Evolutionary conservation across 2,113 vertebrate genomes (phyloP), one percentile per base, ranked within the genome.

Genomic region (Amphiprion percula): DNA sequence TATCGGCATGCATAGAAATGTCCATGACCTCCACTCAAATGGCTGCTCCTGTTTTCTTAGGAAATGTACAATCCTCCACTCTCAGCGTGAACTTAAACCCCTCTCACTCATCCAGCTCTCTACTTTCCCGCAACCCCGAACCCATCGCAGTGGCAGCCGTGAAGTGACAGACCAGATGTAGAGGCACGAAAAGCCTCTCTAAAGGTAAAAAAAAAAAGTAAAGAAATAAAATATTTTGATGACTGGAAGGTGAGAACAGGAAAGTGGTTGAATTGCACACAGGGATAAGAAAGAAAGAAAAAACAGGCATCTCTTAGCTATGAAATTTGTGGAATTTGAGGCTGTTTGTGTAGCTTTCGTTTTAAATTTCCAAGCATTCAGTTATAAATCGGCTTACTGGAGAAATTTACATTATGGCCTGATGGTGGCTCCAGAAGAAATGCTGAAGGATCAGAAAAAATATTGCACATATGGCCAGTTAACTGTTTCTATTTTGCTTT

Each of bases 11-110:
- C 80, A 85, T 77, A 63, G 88, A 85, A 88, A 89, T 81, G 86
- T 71, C 88, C 77, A 9, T 92, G 92, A 93, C 91, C 91, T 88
- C 84, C 91, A 91, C 92, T 92, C 87, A 88, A 87, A 91, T 87
- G 82, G 76, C 80, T 88, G 89, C 91, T 87, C 84, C 88, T 91
- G 92, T 92, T 93, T 92, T 93, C 92, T 93, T 93, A 92, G 89
- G 87, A 74, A 92, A 91, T 83, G 71, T 77, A 85, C 73, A 82
- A 78, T 87, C 89, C 90, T 88, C 92, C 90, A 88, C 92, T 92
- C 78, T 80, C 62, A 10, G 21, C 0, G 59, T 76, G 89, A 90
- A 85, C 88, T 83, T 64, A 28, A 79, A 73, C 89, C 89, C 84
- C 87, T 90, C 86, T 90, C 85, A 89, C 82, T 90, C 83, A 80